phyloP scores from a whole-genome alignment of 1,140 invertebrate genomes.

The Cardiocondyla obscurior region DNA sequence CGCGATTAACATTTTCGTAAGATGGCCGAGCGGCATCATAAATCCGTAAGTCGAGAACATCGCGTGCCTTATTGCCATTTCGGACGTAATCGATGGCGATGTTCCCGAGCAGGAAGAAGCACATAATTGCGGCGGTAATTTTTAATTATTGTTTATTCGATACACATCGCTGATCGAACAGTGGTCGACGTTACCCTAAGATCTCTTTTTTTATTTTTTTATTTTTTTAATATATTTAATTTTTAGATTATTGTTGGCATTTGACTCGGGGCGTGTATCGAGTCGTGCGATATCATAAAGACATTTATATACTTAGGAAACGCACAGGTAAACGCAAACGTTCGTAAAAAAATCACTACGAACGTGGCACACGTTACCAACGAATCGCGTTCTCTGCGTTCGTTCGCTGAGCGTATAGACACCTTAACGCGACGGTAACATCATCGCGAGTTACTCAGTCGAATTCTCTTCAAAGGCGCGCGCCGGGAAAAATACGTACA shows the following conservation, averaged over 20 bases:
- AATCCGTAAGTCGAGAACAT: conserved; percentile 23
- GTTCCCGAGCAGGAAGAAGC: background rate
- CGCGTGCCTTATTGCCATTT: conserved; percentile 27
- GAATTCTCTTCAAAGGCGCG: background rate
- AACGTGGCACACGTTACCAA: no score
- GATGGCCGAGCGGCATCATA: background rate
- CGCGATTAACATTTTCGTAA: conserved; percentile 25
- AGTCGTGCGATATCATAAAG: background rate
- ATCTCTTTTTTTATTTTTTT: background rate
- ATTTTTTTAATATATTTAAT: no score
- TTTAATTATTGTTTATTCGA: conserved; percentile 12
- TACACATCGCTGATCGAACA: background rate
- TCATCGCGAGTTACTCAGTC: conserved; percentile 12
- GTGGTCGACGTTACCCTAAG: background rate
- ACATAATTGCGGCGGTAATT: conserved; percentile 24
- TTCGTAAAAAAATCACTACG: no score
- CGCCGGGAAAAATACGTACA: background rate
- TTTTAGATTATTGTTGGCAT: background rate
- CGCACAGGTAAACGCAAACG: no score
- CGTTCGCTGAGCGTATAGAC: no score
- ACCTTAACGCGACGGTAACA: no score
- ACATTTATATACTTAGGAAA: no score
- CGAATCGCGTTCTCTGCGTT: no score
- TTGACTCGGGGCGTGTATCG: background rate
- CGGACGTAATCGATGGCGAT: background rate